Evolutionary conservation across 2,797 vertebrate species (phyloP), one percentile per base, ranked within the genome.

Genomic region (Uromys caudimaculatus): DNA sequence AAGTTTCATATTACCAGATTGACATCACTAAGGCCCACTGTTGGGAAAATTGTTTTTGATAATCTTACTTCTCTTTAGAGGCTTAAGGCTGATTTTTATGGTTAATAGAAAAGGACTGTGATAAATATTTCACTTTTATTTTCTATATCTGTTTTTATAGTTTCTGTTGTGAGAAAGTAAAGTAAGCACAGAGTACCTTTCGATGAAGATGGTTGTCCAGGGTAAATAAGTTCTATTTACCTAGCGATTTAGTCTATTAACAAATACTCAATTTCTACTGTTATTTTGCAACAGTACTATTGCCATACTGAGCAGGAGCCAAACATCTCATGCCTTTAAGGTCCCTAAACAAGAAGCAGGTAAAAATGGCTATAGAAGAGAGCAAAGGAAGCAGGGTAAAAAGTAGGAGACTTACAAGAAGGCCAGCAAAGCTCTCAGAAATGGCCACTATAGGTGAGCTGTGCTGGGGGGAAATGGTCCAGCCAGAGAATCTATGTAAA

Each of bases 171-270:
- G 52, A 71, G 73, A 77, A 64, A 79, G 38, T 82, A 92, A 93
- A 83, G 21, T 91, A 35, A 88, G 35, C 44, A n/a, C 19, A n/a
- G 16, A 35, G 19, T 76, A 11, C 16, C 44, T 93, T 91, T 83
- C 82, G 3, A 11, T 90, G 73, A 94, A 77, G 58, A 77, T 50
- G 7, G 19, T 10, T 79, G 83, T 94, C 58, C 77, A 93, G 41
- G n/a, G 21, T 84, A 95, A 95, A 75, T 60, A 64, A 4, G 29
- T 35, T 81, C 92, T 69, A 38, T 90, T 86, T 71, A 67, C 56
- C 89, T 88, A 95, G 35, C 24, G 52, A 91, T 89, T 85, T 90
- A 85, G 38, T 90, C 32, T 85, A 32, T 82, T 54, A 44, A 29
- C 19, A 60, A 67, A 27, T 81, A 41, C 14, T 58, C 2, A 69